These are phyloP conservation scores for Sphinx pinastri DNA, from an alignment of 2,888 invertebrate genomes.

Conservation along the genomic window DNA sequence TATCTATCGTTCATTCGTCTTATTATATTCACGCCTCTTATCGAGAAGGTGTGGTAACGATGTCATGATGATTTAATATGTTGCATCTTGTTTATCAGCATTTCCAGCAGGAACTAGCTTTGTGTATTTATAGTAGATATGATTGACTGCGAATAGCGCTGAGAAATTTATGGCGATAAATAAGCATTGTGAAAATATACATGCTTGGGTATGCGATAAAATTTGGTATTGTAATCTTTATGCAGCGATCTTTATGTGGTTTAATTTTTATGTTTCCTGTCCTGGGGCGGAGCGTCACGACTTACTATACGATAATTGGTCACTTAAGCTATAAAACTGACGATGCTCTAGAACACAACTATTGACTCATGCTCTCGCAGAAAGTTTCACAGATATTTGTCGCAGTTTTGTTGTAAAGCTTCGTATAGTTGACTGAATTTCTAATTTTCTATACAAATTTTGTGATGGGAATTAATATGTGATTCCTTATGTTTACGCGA, in stretches of 20 bases:
- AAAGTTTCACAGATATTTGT: neutral
- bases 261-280: slow-evolving; percentile 38
- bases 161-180: slow-evolving; percentile 24
- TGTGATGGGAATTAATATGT: too few relatives aligned
- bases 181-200: slow-evolving; percentile 23
- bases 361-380: neutral
- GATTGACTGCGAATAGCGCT: slow-evolving; percentile 26
- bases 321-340: slow-evolving; percentile 32
- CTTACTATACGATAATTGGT: slow-evolving; percentile 37
- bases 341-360: slow-evolving; percentile 26
- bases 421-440: too few relatives aligned
- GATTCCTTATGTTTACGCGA: too few relatives aligned
- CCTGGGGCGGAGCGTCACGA: slow-evolving; percentile 36
- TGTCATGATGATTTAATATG: slow-evolving; percentile 34
- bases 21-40: slow-evolving; percentile 37
- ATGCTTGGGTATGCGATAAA: slow-evolving; percentile 37
- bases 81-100: neutral
- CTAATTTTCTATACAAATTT: too few relatives aligned
- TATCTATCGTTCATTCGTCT: slow-evolving; percentile 19
- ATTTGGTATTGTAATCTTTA: slow-evolving; percentile 45
- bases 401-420: neutral
- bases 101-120: slow-evolving; percentile 16
- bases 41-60: slow-evolving; percentile 34
- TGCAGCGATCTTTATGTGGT: slow-evolving; percentile 38
- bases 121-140: slow-evolving; percentile 22